A percentile compares a stretch with the other conserved stretches of the same genome.
Conservation (phyloP, 2,888 invertebrate genomes). For the Entomobrya proxima region DNA sequence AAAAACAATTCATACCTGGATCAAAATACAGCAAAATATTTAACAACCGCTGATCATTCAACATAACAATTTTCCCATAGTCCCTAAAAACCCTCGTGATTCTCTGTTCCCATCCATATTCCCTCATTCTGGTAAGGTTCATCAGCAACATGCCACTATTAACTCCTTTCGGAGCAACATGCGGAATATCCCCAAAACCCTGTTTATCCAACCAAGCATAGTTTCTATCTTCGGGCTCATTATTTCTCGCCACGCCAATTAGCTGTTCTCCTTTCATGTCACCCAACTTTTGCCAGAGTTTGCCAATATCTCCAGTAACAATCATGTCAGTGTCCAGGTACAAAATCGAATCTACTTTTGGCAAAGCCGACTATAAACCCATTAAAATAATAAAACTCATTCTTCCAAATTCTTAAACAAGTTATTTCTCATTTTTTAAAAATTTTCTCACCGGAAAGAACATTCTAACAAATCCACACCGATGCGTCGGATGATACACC, state of each 20-base stretch:
- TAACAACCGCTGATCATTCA: not conserved
- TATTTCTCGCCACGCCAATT: not conserved
- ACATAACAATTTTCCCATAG: not conserved
- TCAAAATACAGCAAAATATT: slow-evolving; percentile 23
- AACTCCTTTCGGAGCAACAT: slow-evolving; percentile 27
- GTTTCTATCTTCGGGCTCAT: not conserved
- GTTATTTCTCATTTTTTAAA: not conserved
- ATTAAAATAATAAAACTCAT: not conserved
- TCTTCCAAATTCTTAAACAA: no score
- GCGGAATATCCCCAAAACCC: slow-evolving; percentile 30
- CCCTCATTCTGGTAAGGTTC: slow-evolving; percentile 41
- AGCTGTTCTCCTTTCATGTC: slow-evolving; percentile 4
- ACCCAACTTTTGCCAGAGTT: not conserved
- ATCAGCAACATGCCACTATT: slow-evolving; percentile 46
- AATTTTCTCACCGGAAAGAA: not conserved
- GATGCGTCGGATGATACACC: not conserved
- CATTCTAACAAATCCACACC: not conserved
- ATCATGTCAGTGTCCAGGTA: slow-evolving; percentile 32
- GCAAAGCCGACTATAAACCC: not conserved
- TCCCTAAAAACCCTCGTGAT: not conserved
- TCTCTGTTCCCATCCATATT: slow-evolving; percentile 14
- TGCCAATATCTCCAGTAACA: slow-evolving; percentile 36
- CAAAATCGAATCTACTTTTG: not conserved
- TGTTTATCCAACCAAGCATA: not conserved
- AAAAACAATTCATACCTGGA: not conserved